Evolutionary conservation across 1,140 invertebrate genomes (phyloP), one percentile per base, ranked within the genome.

Genomic region (Bombus polaris): DNA sequence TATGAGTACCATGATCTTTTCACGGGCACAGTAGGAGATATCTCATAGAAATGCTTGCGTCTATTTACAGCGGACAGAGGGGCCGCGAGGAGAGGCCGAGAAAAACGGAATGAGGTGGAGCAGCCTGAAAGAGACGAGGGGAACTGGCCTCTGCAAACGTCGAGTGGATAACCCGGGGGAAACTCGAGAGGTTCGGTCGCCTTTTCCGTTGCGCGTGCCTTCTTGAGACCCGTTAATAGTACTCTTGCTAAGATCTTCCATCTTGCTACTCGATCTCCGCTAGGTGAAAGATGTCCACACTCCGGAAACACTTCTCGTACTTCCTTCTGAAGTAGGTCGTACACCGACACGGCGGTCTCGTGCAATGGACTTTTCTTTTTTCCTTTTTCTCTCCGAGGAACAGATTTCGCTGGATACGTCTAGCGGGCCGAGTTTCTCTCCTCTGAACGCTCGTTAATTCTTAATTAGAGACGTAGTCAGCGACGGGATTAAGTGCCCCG

Each of bases 1-100:
- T 87, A 87, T 83, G 74, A 91, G 84, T 87, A 83, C 59, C 47
- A 85, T 62, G 85, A 86, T 88, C 89, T 91, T 92, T 92, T 92
- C 81, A 89, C 62, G 68, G 80, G 62, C 75, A 77, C 68, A 72
- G 81, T 82, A 62, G 62, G 68, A 92, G 83, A 90, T 92, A 85
- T 86, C 70, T 82, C 91, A 87, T 79, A 86, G 89, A 92, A 92
- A 92, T 75, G 87, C 72, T 80, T 44, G 79, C 70, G 76, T 92
- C 74, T 92, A 92, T 92, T 90, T 92, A 84, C 65, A 39, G 39
- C 59, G 53, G 59, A 82, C 32, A 90, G 78, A 35, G 77, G 57
- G 76, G n/a, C 28, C 37, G 42, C 5, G 77, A 65, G 73, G 42
- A 44, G 59, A 76, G 47, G 70, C 62, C 32, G 70, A 73, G 66